Evolutionary conservation across 2,888 invertebrate species (phyloP).

Genomic region (Lampropteryx suffumata): DNA sequence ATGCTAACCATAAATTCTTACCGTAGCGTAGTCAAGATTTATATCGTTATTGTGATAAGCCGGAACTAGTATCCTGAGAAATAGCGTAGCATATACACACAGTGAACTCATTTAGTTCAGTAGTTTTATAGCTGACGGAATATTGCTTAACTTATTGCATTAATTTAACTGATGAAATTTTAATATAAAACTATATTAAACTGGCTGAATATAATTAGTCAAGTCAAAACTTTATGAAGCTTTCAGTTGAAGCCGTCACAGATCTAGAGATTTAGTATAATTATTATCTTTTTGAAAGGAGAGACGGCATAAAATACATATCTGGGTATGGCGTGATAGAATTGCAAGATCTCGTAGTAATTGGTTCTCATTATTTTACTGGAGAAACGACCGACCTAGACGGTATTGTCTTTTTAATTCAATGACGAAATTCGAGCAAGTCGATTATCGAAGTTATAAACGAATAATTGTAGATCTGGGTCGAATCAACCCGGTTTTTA

Average conservation of each 20-base stretch:
- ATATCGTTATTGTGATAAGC: too few relatives aligned
- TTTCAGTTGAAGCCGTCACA: not conserved
- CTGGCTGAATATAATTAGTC: too few relatives aligned
- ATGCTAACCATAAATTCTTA: too few relatives aligned
- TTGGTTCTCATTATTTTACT: constrained; percentile 21
- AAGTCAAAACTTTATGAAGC: too few relatives aligned
- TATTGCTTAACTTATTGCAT: not conserved
- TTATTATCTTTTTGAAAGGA: constrained; percentile 1
- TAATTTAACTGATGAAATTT: not conserved
- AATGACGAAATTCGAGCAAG: constrained; percentile 16
- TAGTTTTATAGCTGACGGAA: not conserved
- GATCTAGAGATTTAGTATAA: not conserved
- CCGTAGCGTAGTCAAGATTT: too few relatives aligned
- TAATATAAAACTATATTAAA: not conserved
- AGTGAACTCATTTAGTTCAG: not conserved
- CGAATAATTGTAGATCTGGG: constrained; percentile 25
- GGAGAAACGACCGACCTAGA: constrained; percentile 12
- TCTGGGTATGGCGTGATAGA: constrained; percentile 13
- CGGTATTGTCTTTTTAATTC: constrained; percentile 20
- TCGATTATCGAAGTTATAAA: constrained; percentile 15
- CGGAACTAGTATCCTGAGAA: too few relatives aligned
- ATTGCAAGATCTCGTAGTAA: constrained; percentile 18
- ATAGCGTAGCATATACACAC: too few relatives aligned
- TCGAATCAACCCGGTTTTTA: constrained; percentile 28
- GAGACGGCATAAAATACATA: constrained; percentile 1